Base-by-base conservation (phyloP, 2,113 vertebrate species). In the Numida meleagris region DNA sequence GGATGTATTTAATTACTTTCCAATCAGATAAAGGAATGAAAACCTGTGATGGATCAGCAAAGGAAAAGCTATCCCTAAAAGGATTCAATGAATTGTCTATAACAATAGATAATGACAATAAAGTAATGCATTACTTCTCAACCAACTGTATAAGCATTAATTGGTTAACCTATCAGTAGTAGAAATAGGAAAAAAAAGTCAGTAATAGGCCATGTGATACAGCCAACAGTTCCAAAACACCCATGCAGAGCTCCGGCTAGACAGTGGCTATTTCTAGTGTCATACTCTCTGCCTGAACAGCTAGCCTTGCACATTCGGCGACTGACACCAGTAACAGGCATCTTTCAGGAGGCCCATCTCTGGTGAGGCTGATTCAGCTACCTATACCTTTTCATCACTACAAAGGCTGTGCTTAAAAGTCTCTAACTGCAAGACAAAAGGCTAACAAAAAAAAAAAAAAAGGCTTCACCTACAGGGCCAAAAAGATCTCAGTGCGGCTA, bases 21-120 rank as follows among this genome's bases (percentile, higher is more conserved):
- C 82, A 89, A 77, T 90, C 81, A 88, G 53, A 68, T 70, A 62
- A 90, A 80, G 34, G 23, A 86, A 92, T 55, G 5, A 86, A 91
- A 76, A 18, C 33, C 31, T 25, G 3, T 59, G 42, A 77, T 62
- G 23, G 29, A 62, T 45, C 38, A 58, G 42, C 55, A 82, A 78
- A 88, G 27, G 15, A 83, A 90, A 88, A 93, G 4, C 10, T 59
- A 62, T 38, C 24, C 80, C 24, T 66, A 58, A 93, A 88, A 71
- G 12, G 18, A 77, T 70, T 80, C 10, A 14, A 6, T 80, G 45
- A 86, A 88, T 74, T 36, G 33, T 42, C 61, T 50, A 1, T 50
- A 71, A 33, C 6, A 62, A 72, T 17, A 77, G 4, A 11, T 42
- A 77, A 14, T 66, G 33, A 40, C 21, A 76, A 59, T 31, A 31